Evolutionary conservation across 2,797 vertebrate genomes (phyloP).

Genomic region (Pseudomugil tenellus): DNA sequence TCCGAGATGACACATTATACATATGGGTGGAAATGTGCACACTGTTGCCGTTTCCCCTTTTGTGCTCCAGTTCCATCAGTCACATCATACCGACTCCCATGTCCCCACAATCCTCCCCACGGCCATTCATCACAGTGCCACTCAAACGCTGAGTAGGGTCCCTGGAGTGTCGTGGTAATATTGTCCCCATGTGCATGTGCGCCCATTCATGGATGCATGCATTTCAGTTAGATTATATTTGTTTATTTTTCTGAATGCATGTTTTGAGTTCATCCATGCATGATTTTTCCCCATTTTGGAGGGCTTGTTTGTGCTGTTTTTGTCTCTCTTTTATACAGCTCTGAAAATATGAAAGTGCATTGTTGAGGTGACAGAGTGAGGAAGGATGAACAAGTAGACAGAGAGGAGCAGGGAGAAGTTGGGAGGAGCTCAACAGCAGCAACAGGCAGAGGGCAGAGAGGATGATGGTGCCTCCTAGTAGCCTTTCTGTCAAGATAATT

Average conservation of each 20-base stretch:
- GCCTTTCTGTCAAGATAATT: conserved; percentile 72
- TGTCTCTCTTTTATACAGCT: conserved; percentile 3
- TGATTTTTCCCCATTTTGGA: conserved; percentile 35
- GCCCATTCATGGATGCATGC: conserved; percentile 41
- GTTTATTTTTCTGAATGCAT: conserved; percentile 16
- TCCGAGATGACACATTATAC: conserved; percentile 10
- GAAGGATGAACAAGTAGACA: conserved; percentile 34
- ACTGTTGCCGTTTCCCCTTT: conserved; percentile 30
- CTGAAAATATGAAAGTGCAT: conserved; percentile 48
- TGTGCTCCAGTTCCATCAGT: conserved; percentile 72
- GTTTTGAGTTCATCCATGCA: conserved; percentile 22
- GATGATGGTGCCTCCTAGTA: conserved; percentile 67
- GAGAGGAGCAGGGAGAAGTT: conserved; percentile 38
- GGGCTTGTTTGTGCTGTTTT: neutral
- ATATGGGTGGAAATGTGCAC: conserved; percentile 35
- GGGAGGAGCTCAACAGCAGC: conserved; percentile 57
- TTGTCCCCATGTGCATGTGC: conserved; percentile 22
- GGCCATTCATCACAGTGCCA: conserved; percentile 75
- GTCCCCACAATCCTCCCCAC: conserved; percentile 61
- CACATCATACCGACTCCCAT: conserved; percentile 54
- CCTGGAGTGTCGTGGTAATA: conserved; percentile 57
- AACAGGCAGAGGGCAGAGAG: conserved; percentile 76
- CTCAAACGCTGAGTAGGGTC: conserved; percentile 72
- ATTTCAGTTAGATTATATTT: conserved; percentile 7
- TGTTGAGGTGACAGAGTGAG: conserved; percentile 41